phyloP scores from a whole-genome alignment of 2,113 vertebrate species.

The Epinephelus lanceolatus region DNA sequence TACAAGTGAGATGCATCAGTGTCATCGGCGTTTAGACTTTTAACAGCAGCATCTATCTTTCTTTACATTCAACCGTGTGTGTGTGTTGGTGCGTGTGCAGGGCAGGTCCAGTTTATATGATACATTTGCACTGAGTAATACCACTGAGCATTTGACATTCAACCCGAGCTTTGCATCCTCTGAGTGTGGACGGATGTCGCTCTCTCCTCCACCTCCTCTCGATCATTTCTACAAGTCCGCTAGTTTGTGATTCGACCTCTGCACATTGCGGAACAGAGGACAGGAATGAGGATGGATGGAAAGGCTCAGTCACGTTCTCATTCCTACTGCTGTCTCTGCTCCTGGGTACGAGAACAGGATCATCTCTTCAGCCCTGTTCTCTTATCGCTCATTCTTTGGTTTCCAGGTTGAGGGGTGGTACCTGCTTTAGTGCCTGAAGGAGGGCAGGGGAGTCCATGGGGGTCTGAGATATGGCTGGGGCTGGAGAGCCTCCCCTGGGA shows the following conservation, averaged over 20 bases:
- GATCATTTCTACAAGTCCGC: constrained; percentile 54
- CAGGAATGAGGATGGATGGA: constrained; percentile 60
- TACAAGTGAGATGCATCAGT: constrained; percentile 68
- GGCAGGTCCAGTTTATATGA: constrained; percentile 66
- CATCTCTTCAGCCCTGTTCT: constrained; percentile 19
- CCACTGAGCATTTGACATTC: constrained; percentile 76
- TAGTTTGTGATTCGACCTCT: constrained; percentile 37
- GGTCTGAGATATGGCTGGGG: constrained; percentile 82
- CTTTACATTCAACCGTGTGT: constrained; percentile 80
- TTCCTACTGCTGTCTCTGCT: constrained; percentile 36
- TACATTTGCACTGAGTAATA: constrained; percentile 65
- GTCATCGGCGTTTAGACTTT: constrained; percentile 64
- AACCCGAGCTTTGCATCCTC: constrained; percentile 53
- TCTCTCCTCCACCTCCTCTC: constrained; percentile 10
- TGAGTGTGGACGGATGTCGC: constrained; percentile 21
- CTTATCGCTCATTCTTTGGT: constrained; percentile 93
- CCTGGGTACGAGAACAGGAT: constrained; percentile 14
- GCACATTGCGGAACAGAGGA: constrained; percentile 46
- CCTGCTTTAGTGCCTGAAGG: constrained; percentile 95
- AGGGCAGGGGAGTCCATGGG: constrained; percentile 94
- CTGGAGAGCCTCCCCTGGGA: constrained; percentile 90
- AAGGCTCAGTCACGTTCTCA: constrained; percentile 62
- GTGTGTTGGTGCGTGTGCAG: constrained; percentile 50
- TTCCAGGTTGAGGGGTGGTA: constrained; percentile 95
- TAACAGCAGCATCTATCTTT: constrained; percentile 78